Percentiles rank a stretch among this genome's conserved stretches.
phyloP scores from a whole-genome alignment of 53 echinoderm and acorn worm genomes.

The Patiria pectinifera region DNA sequence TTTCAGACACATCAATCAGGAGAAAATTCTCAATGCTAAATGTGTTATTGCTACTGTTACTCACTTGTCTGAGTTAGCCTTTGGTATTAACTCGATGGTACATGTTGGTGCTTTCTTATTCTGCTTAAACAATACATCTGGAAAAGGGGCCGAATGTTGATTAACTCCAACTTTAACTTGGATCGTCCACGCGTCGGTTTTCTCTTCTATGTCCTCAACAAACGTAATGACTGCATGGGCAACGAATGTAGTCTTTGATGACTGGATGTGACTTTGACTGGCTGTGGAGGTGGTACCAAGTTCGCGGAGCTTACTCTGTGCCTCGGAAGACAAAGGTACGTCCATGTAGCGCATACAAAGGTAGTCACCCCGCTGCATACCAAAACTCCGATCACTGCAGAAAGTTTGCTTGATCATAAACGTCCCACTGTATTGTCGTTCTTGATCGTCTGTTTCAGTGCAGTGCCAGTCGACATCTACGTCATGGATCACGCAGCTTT shows the following conservation, averaged over 20 bases:
- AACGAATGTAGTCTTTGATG: conserved; percentile 58
- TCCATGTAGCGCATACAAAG: conserved; percentile 64
- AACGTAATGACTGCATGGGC: conserved; percentile 56
- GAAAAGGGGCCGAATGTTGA: conserved; percentile 60
- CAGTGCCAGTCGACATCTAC: conserved; percentile 71
- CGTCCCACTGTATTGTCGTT: background rate
- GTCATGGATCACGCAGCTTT: conserved; percentile 73
- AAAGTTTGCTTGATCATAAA: conserved; percentile 2
- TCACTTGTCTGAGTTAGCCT: conserved; percentile 76
- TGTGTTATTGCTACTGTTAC: background rate
- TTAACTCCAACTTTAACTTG: conserved; percentile 57
- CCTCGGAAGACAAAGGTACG: conserved; percentile 19
- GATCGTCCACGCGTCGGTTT: conserved; percentile 2
- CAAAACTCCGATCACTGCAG: conserved; percentile 34
- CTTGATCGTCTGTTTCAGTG: background rate
- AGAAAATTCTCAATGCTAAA: background rate
- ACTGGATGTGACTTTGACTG: background rate
- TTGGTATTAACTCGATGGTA: conserved; percentile 85
- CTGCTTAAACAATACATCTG: conserved; percentile 45
- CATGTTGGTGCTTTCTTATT: conserved; percentile 27
- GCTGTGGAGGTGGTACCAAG: conserved; percentile 37
- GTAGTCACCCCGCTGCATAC: conserved; percentile 44
- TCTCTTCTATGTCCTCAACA: conserved; percentile 42
- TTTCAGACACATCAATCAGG: too few relatives aligned
- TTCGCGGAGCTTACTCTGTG: conserved; percentile 18